Evolutionary conservation across 2,888 invertebrate species (phyloP).

Genomic region (Pyrochroa serraticornis): DNA sequence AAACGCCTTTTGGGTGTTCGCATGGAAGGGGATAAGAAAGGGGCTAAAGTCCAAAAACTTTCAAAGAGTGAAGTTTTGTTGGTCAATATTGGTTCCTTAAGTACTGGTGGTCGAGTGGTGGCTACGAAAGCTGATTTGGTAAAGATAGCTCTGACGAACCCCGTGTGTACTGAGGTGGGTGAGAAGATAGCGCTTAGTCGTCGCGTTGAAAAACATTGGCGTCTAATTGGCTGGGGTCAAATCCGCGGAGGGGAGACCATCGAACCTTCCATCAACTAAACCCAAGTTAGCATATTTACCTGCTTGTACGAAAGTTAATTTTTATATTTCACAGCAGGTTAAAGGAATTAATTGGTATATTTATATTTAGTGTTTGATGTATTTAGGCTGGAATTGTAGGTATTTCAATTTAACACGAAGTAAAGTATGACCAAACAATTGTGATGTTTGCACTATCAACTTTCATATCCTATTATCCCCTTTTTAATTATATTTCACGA

Average conservation of each 20-base stretch:
- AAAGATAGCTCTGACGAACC: conserved; percentile 94
- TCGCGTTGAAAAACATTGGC: conserved; percentile 99
- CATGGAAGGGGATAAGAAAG: conserved; percentile 98
- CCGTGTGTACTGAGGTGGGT: conserved; percentile 97
- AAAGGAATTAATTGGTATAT: conserved; percentile 6
- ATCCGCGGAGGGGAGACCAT: conserved; percentile 97
- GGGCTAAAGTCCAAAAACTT: conserved; percentile 94
- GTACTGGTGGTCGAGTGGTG: conserved; percentile 94
- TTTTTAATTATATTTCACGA: no score
- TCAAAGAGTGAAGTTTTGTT: conserved; percentile 89
- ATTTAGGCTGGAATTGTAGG: conserved; percentile 1
- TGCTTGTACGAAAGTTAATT: background rate
- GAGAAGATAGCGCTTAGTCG: conserved; percentile 99
- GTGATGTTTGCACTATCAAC: no score
- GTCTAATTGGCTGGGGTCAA: conserved; percentile 99
- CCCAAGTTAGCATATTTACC: background rate
- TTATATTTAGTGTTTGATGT: conserved; percentile 19
- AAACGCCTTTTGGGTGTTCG: conserved; percentile 95
- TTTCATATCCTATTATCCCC: no score
- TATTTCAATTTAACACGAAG: no score
- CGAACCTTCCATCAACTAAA: conserved; percentile 66
- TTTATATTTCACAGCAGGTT: conserved; percentile 12
- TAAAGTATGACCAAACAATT: no score
- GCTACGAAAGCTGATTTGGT: conserved; percentile 97
- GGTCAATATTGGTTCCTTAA: conserved; percentile 98